These are phyloP conservation scores for Alfaro cultratus DNA, from an alignment of 2,797 vertebrate species.

Conservation along the genomic window DNA sequence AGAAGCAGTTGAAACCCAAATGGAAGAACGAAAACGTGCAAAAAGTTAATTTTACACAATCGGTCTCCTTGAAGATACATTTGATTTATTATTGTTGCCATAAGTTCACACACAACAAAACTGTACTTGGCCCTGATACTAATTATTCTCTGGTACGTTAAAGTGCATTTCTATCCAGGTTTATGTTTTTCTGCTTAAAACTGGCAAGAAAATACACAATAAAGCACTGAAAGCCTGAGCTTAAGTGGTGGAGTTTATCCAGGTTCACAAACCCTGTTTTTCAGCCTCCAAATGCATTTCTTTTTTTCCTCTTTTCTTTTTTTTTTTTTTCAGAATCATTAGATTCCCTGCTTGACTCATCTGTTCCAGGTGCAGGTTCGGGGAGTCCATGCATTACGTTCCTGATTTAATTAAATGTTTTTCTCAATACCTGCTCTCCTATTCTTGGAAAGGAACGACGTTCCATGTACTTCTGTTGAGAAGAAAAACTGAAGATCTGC, in stretches of 20 bases:
- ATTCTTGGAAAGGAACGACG: conserved; percentile 31
- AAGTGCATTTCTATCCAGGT: neutral
- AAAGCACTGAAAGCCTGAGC: neutral
- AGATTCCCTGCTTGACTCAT: conserved; percentile 31
- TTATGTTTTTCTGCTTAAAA: neutral
- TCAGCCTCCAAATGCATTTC: neutral
- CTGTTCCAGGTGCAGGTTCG: conserved; percentile 19
- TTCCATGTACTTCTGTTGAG: conserved; percentile 5
- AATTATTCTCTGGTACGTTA: neutral
- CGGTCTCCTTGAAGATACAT: neutral
- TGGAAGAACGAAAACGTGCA: no score
- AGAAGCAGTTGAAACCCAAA: no score
- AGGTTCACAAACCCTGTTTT: conserved; percentile 13
- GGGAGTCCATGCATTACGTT: conserved; percentile 8
- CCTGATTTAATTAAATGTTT: conserved; percentile 36
- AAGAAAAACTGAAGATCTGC: conserved; percentile 17
- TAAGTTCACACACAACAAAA: neutral
- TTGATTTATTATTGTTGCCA: neutral
- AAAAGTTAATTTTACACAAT: no score
- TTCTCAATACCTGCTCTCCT: conserved; percentile 17
- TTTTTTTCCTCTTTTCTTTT: neutral
- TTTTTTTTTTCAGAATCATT: neutral
- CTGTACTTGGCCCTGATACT: neutral
- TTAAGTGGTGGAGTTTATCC: neutral
- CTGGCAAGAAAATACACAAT: neutral